Evolutionary conservation across 2,797 vertebrate genomes (phyloP).

Genomic region (Malurus splendens): DNA sequence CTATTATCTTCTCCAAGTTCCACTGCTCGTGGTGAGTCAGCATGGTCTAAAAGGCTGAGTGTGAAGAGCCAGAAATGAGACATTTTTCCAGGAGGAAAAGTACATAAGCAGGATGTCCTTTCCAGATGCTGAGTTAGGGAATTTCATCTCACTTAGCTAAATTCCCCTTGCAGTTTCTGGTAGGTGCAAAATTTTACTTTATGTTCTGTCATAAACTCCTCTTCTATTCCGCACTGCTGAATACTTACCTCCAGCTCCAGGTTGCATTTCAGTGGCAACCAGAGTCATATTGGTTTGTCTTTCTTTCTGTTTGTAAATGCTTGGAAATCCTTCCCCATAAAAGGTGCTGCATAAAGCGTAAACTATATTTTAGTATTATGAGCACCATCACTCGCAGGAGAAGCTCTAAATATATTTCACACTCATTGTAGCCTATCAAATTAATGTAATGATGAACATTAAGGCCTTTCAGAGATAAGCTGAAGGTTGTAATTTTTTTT

Average conservation of each 20-base stretch:
- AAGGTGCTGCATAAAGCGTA: not conserved
- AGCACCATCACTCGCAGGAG: not conserved
- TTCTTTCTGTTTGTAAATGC: not conserved
- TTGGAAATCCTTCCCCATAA: not conserved
- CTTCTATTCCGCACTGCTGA: not conserved
- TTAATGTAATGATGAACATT: conserved; percentile 16
- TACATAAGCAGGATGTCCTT: conserved; percentile 36
- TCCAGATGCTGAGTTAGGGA: conserved; percentile 43
- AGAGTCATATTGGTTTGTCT: not conserved
- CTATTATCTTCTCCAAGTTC: conserved; percentile 16
- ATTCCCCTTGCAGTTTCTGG: conserved; percentile 13
- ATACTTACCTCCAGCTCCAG: not conserved
- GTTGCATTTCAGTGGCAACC: not conserved
- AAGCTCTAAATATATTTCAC: conserved; percentile 9
- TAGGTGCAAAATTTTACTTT: conserved; percentile 30
- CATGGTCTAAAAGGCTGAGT: conserved; percentile 7
- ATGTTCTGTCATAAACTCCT: conserved; percentile 15
- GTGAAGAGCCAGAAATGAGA: conserved; percentile 4
- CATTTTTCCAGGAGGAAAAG: conserved; percentile 43
- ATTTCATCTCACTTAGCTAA: not conserved
- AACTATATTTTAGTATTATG: conserved; percentile 2
- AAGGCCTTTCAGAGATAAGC: not conserved
- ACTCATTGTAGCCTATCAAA: not conserved
- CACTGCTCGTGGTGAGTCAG: conserved; percentile 33
- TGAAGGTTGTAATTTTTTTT: not conserved